Base-by-base conservation (phyloP, 2,888 invertebrate genomes). In the Lasioglossum villosulum region DNA sequence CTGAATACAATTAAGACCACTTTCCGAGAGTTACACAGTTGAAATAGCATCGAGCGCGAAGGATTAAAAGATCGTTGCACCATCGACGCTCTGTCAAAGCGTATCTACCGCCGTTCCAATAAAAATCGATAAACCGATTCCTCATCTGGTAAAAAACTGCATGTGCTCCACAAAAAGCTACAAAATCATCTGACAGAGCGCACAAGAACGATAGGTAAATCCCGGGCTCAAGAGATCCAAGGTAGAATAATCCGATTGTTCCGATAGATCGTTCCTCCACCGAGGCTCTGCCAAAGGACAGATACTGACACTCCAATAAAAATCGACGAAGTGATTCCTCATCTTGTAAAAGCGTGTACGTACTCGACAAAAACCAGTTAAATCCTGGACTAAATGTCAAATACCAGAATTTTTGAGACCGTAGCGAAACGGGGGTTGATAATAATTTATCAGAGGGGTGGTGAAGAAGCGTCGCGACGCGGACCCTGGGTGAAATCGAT, bases 401-500 rank as follows among this genome's bases (percentile, higher is more conserved):
- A 52, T 23, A 52, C 23, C 52, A 3, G 34, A 66, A 66, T 34
- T 66, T 66, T 66, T 4, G 34, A 34, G 34, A 66, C 6, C 19
- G 30, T 19, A 34, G 16, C 66, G 34, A 66, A 63, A 27, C 34
- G 4, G 30, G 19, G 23, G 23, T 19, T 8, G n/a, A 39, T 12
- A 45, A 52, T 14, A n/a, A 72, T 82, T 63, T 30, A 39, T 37
- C 23, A 14, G 23, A 73, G 42, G 52, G 23, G 23, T 2, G 59
- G 63, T 68, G 79, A 80, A 16, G 37, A 68, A 45, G 66, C 66
- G 79, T 39, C 27, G 14, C 71, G 59, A 59, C 14, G 42, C 45
- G 42, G 76, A 73, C 42, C 30, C 19, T 66, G 59, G 72, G 75
- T 68, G 74, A 72, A 70, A 81, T 77, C 75, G 56, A 30, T 72